Conservation (phyloP, 2,888 invertebrate species). For the Rhopalosiphum nymphaeae region DNA sequence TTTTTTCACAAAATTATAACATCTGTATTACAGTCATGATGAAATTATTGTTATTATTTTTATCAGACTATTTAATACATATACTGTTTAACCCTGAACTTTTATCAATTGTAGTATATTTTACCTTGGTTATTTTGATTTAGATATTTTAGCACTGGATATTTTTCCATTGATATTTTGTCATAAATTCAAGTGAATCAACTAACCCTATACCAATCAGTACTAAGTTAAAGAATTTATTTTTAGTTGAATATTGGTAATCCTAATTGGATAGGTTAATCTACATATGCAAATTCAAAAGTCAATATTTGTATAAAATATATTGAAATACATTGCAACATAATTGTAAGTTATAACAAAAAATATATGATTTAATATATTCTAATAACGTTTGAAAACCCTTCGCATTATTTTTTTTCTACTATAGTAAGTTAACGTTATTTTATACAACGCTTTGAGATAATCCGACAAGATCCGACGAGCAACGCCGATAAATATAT, state of each 20-base stretch:
- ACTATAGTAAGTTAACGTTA: background rate
- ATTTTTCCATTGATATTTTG: background rate
- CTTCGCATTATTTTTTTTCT: background rate
- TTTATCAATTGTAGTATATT: background rate
- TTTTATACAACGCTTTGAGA: background rate
- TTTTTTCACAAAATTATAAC: background rate
- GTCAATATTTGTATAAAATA: background rate
- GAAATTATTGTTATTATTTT: background rate
- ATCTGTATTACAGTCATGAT: background rate
- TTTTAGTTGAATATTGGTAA: background rate
- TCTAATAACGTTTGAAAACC: background rate
- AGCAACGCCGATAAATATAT: background rate
- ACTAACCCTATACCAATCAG: background rate
- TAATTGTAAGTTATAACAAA: background rate
- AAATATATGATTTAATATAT: background rate
- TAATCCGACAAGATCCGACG: background rate
- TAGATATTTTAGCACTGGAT: background rate
- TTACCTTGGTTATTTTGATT: background rate
- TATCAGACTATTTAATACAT: background rate
- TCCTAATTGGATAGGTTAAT: too few species aligned
- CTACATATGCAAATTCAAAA: background rate
- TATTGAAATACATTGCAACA: background rate
- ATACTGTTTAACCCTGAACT: background rate
- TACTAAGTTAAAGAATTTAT: background rate
- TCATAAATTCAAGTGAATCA: background rate